Conservation (phyloP, 2,113 vertebrate genomes). For the Camarhynchus parvulus region DNA sequence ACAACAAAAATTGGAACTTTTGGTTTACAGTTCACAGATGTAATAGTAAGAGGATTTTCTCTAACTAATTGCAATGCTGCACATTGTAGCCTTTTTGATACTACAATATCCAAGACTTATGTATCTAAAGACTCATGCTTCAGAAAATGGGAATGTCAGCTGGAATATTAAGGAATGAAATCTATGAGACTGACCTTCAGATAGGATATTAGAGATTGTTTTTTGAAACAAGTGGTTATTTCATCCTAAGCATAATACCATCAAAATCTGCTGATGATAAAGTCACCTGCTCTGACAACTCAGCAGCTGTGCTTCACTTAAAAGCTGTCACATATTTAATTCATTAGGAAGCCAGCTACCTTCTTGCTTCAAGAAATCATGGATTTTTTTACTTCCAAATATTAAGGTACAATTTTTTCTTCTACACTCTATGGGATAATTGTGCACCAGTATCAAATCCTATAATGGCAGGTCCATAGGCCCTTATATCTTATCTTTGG, state of each 20-base stretch:
- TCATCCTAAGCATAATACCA: conserved; percentile 60
- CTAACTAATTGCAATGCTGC: conserved; percentile 57
- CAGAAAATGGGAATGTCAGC: conserved; percentile 71
- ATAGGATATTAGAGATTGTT: conserved; percentile 32
- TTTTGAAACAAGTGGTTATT: conserved; percentile 65
- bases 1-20: not conserved
- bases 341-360: conserved; percentile 46
- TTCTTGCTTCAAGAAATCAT: conserved; percentile 22
- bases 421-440: not conserved
- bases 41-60: conserved; percentile 41
- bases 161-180: conserved; percentile 73
- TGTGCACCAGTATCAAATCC: not conserved
- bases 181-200: conserved; percentile 63
- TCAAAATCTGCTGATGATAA: conserved; percentile 64
- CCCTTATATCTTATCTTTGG: not conserved
- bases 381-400: not conserved
- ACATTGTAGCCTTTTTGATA: conserved; percentile 46
- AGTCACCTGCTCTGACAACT: conserved; percentile 65
- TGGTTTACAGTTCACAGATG: conserved; percentile 20
- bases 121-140: conserved; percentile 66
- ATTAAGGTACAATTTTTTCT: not conserved
- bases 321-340: conserved; percentile 60
- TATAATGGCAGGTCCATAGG: not conserved
- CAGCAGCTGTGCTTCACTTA: conserved; percentile 32
- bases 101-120: conserved; percentile 70